Conservation (phyloP, 2,113 vertebrate species). For the Datnioides undecimradiatus region DNA sequence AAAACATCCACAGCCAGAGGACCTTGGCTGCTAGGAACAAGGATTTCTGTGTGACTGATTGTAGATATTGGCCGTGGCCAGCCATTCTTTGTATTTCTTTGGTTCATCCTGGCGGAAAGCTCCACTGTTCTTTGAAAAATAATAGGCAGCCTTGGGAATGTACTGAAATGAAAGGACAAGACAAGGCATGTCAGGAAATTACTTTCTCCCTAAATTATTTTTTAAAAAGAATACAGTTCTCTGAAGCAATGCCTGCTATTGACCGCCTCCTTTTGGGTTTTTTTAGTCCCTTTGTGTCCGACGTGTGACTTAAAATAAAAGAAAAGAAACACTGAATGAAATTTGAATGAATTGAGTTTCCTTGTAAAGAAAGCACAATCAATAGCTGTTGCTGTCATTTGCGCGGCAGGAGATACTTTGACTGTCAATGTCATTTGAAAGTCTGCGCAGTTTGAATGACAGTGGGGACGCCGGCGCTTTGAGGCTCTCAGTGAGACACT, state of each 20-base stretch:
- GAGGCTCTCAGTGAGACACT: constrained; percentile 51
- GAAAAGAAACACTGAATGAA: constrained; percentile 23
- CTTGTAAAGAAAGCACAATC: constrained; percentile 36
- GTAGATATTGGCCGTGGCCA: constrained; percentile 29
- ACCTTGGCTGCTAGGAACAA: constrained; percentile 23
- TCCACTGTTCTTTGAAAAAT: constrained; percentile 66
- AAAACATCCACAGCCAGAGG: constrained; percentile 5
- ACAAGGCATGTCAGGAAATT: constrained; percentile 69
- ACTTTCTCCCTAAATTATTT: constrained; percentile 65
- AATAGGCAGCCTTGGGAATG: constrained; percentile 75
- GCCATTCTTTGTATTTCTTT: constrained; percentile 42
- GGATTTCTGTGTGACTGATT: constrained; percentile 42
- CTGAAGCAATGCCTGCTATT: constrained; percentile 40
- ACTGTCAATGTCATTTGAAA: constrained; percentile 66
- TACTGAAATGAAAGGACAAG: constrained; percentile 66
- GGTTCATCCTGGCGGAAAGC: constrained; percentile 53
- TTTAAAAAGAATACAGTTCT: constrained; percentile 35
- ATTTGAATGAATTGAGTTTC: constrained; percentile 34
- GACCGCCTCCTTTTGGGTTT: constrained; percentile 25
- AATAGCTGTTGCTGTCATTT: constrained; percentile 38
- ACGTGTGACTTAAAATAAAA: constrained; percentile 19
- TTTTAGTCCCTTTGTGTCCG: constrained; percentile 20
- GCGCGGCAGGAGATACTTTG: constrained; percentile 35
- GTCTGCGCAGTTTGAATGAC: constrained; percentile 57
- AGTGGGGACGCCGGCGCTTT: constrained; percentile 56